Conservation (phyloP, 2,888 invertebrate species). For the Dimorphilus gyrociliatus region DNA sequence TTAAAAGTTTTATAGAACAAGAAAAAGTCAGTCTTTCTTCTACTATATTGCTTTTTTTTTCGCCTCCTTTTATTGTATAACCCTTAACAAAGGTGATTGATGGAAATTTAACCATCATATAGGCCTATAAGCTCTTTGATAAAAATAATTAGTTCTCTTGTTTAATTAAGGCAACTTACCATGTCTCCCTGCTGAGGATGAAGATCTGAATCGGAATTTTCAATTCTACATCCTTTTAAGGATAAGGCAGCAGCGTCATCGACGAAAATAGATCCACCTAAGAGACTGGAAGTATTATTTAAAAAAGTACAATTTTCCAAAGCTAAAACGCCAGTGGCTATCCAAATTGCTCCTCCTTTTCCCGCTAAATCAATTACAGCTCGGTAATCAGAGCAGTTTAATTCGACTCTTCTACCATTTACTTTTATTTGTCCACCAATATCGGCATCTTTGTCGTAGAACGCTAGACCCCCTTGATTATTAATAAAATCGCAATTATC, state of each 20-base stretch:
- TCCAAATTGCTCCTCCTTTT: conserved; percentile 9
- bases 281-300: conserved; percentile 8
- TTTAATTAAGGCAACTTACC: too few species aligned
- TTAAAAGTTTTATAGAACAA: too few species aligned
- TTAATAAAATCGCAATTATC: conserved; percentile 3
- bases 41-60: too few species aligned
- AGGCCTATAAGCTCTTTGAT: too few species aligned
- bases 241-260: conserved; percentile 1
- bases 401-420: conserved; percentile 5
- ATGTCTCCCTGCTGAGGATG: conserved; percentile 7
- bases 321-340: conserved; percentile 4
- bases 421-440: too few species aligned
- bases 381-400: conserved; percentile 5
- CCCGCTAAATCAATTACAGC: conserved; percentile 8
- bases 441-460: conserved; percentile 5
- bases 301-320: conserved; percentile 5
- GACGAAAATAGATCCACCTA: conserved; percentile 8
- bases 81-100: too few species aligned
- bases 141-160: too few species aligned
- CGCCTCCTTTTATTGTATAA: too few species aligned
- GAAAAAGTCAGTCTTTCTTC: too few species aligned
- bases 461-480: conserved; percentile 6
- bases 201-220: conserved; percentile 3
- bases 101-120: too few species aligned
- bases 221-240: conserved; percentile 2